Base-by-base conservation (phyloP, 2,888 invertebrate genomes). In the Drosophila falleni region DNA sequence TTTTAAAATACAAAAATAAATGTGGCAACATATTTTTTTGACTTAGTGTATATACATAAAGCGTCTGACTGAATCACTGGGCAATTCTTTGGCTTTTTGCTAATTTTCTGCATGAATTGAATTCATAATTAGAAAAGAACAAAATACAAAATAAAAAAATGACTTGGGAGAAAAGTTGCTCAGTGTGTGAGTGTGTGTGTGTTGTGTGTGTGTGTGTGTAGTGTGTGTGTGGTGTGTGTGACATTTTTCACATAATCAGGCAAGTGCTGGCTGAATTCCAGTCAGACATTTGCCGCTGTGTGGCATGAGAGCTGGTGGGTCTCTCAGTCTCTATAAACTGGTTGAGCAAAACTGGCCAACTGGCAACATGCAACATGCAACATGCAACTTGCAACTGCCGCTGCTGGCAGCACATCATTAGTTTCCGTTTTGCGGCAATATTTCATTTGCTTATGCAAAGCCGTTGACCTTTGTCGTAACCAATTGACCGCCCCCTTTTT, bases 381-480 rank as follows among this genome's bases (percentile, higher is more conserved):
- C 77, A 51, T 68, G 74, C 74, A 60, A 41, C 62, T 49, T 50
- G 61, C 19, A 37, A 26, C 50, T 56, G 62, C 31, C 41, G 33
- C 46, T 58, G 63, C 37, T 61, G 26, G 83, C 89, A 87, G 78
- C 90, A 90, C 91, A 90, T 90, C 90, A 90, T 90, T 90, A 90
- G 90, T 90, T 87, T 89, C 89, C 88, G 87, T 88, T 89, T 89
- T 90, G 90, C 69, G 87, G 90, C 89, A 89, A 90, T 90, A 89
- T 89, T 90, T 89, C 90, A 89, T 83, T 84, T 89, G 86, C 87
- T 70, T 85, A 87, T 81, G 85, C 85, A 74, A 79, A 76, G 84
- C 71, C 80, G 87, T 87, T 89, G 88, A 87, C 89, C 89, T 85
- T 74, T 76, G 71, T 51, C 74, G 72, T 51, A 39, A 46, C 58